Evolutionary conservation across 2,888 invertebrate species (phyloP), one percentile per base, ranked within the genome.

Genomic region (Adelphocoris suturalis): DNA sequence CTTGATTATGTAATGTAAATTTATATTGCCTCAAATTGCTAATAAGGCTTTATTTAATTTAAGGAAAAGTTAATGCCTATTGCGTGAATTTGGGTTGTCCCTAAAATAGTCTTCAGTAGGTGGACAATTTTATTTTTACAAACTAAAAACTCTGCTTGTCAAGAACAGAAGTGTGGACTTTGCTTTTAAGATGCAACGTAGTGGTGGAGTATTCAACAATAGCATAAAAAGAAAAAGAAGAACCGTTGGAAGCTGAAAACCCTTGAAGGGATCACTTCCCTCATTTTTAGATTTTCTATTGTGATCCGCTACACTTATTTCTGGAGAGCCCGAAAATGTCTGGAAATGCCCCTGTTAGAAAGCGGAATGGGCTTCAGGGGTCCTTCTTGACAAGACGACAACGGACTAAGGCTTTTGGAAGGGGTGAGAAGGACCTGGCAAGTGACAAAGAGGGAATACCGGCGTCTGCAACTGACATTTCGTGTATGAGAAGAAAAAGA

Each of bases 291-390:
- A 23, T 23, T 68, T 23, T 68, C 68, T 11, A 68, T 68, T 68
- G 68, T 68, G 68, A 68, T 68, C 68, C 68, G 68, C 68, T 27
- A 27, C 68, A 68, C 27, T 68, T 23, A 68, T 27, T 7, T 12
- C 13, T 19, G 19, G 27, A 23, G 23, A 23, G 9, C 12, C 68
- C 68, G 19, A 23, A 68, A 68, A 68, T 12, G 68, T 27, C 23
- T 27, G 57, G 68, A 68, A 68, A 68, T 68, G 23, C 68, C 68
- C 68, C 68, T 68, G 68, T 68, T 68, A 68, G 27, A 57, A 14
- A 14, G 57, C 16, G 0, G 19, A 57, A 57, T n/a, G 57, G 12
- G 3, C 52, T 16, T 11, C 14, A 52, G 52, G 12, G n/a, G 16
- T 16, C n/a, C n/a, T 57, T n/a, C 57, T 57, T 57, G 16, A 57